A percentile compares a stretch with the other conserved stretches of the same genome.
These are phyloP conservation scores for Prionailurus bengalensis DNA, from an alignment of 2,113 vertebrate species.

Conservation along the genomic window DNA sequence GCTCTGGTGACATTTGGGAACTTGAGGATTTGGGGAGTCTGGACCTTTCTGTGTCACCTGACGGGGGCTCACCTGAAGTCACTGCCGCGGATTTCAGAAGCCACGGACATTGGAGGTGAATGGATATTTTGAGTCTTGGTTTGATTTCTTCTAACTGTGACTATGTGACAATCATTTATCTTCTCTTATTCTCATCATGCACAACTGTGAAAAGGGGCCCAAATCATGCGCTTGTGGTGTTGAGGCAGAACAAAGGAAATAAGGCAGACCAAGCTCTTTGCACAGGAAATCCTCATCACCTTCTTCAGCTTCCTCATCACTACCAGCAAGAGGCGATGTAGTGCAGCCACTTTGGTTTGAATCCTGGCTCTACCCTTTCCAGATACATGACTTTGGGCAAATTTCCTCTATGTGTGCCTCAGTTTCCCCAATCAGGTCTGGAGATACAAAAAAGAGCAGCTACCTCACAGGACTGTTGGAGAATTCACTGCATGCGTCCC, in stretches of 20 bases:
- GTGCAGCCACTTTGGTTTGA: fast-evolving
- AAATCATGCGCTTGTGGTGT: not conserved
- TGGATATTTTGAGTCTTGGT: not conserved
- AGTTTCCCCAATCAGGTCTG: not conserved
- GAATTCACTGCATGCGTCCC: not conserved
- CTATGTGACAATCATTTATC: not conserved
- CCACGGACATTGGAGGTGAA: fast-evolving
- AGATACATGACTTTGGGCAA: not conserved
- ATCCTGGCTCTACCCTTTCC: not conserved
- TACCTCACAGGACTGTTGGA: not conserved
- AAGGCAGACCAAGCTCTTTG: not conserved
- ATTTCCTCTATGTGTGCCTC: not conserved
- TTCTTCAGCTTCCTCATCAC: not conserved
- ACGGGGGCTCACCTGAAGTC: no score
- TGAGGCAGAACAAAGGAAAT: not conserved
- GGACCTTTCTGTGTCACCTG: not conserved
- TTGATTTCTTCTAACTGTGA: not conserved
- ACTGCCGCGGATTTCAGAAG: not conserved
- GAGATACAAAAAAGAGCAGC: not conserved
- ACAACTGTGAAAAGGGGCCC: not conserved
- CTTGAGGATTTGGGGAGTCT: not conserved
- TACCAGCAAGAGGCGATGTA: fast-evolving
- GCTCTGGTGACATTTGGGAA: not conserved
- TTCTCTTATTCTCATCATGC: not conserved
- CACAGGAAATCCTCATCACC: no score